Percentiles rank a stretch among this genome's conserved stretches.
These are phyloP conservation scores for Clarias magur DNA, from an alignment of 2,113 vertebrate species.

Conservation along the genomic window DNA sequence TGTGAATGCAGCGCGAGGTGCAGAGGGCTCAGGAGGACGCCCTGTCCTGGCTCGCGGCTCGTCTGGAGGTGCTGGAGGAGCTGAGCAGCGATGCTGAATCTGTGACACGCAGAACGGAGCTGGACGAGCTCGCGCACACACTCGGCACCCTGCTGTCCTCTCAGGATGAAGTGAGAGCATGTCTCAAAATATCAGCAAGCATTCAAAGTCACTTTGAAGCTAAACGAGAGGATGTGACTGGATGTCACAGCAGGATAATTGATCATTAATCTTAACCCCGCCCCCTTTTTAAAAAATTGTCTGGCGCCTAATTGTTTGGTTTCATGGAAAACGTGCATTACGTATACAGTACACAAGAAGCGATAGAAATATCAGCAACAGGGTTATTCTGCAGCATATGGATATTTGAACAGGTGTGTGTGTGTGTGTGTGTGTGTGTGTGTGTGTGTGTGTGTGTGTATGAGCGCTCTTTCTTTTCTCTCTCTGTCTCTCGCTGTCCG, in stretches of 20 bases:
- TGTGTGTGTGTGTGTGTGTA: too few species aligned
- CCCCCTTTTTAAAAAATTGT: not conserved
- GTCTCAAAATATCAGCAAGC: too few species aligned
- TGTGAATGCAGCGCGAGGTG: slow-evolving; percentile 76
- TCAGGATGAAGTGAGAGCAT: slow-evolving; percentile 78
- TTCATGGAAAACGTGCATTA: not conserved
- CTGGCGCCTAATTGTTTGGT: not conserved
- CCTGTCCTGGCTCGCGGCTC: slow-evolving; percentile 84
- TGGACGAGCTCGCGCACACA: slow-evolving; percentile 79
- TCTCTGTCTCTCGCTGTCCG: slow-evolving; percentile 42
- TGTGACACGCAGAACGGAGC: slow-evolving; percentile 76
- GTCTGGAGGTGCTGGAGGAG: slow-evolving; percentile 75
- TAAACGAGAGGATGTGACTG: not conserved
- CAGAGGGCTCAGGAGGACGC: slow-evolving; percentile 75
- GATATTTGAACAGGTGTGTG: not conserved
- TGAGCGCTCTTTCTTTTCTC: too few species aligned
- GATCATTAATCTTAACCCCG: not conserved
- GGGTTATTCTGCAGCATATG: not conserved
- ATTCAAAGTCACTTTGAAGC: not conserved
- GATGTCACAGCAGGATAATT: not conserved
- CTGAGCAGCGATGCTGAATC: slow-evolving; percentile 81
- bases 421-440: not conserved
- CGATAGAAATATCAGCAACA: not conserved
- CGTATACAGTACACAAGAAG: too few species aligned
- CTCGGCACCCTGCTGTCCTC: slow-evolving; percentile 76